A percentile compares a stretch with the other conserved stretches of the same genome.
Evolutionary conservation across 1,140 invertebrate genomes (phyloP).

Genomic region (Copidosoma floridanum): DNA sequence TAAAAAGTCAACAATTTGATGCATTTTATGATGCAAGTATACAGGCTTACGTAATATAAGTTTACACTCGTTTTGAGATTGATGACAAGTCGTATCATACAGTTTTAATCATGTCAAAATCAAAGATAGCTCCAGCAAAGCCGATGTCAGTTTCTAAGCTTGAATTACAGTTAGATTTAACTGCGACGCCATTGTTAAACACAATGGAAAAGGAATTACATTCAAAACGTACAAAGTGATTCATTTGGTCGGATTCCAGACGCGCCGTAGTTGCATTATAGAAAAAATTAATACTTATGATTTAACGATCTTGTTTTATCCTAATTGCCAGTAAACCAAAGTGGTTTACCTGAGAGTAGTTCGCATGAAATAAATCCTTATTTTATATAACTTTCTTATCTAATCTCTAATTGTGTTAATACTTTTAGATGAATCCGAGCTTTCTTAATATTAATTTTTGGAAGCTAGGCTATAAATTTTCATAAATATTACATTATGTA

Average conservation of each 20-base stretch:
- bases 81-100: neutral
- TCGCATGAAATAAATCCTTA: no score
- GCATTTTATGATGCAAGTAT: neutral
- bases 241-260: constrained; percentile 41
- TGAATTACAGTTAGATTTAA: neutral
- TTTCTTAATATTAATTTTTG: no score
- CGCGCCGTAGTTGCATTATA: neutral
- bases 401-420: no score
- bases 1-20: neutral
- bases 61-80: neutral
- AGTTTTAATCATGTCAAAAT: neutral
- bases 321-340: neutral
- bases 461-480: no score
- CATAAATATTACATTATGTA: no score
- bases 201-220: neutral
- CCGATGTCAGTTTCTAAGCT: neutral
- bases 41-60: neutral
- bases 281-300: constrained; percentile 14
- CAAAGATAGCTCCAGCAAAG: neutral
- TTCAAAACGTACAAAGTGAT: neutral
- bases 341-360: neutral
- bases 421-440: no score
- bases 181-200: neutral
- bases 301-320: constrained; percentile 30
- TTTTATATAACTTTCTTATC: no score